Evolutionary conservation across 2,888 invertebrate genomes (phyloP).

Genomic region (Drosophila picticornis): DNA sequence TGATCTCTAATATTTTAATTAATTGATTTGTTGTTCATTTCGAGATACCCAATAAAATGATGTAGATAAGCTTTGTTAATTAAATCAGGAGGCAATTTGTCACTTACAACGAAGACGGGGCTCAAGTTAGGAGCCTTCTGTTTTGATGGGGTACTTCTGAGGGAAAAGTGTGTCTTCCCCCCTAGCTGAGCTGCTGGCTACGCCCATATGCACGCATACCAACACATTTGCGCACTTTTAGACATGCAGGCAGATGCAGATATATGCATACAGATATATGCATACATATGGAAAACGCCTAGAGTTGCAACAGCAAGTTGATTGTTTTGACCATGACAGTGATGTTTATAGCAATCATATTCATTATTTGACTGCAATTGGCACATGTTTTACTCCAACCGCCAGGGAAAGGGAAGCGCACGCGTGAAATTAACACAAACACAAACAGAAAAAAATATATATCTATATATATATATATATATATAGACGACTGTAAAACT

Average conservation of each 20-base stretch:
- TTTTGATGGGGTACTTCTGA: background rate
- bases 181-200: background rate
- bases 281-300: background rate
- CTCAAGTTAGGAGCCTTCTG: background rate
- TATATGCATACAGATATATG: background rate
- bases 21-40: background rate
- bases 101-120: background rate
- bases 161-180: background rate
- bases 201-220: background rate
- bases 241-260: background rate
- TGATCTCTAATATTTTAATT: background rate
- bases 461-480: background rate
- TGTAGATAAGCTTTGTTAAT: background rate
- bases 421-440: background rate
- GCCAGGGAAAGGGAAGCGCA: slow-evolving; percentile 4
- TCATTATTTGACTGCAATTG: slow-evolving; percentile 27
- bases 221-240: background rate
- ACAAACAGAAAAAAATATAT: background rate
- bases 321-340: slow-evolving; percentile 31
- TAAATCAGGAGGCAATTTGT: background rate
- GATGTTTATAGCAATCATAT: slow-evolving; percentile 24
- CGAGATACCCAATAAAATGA: background rate
- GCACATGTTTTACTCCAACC: slow-evolving; percentile 4
- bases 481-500: background rate
- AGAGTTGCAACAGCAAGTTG: background rate